Base-by-base conservation (phyloP, 2,797 vertebrate species). In the Synanceia verrucosa region DNA sequence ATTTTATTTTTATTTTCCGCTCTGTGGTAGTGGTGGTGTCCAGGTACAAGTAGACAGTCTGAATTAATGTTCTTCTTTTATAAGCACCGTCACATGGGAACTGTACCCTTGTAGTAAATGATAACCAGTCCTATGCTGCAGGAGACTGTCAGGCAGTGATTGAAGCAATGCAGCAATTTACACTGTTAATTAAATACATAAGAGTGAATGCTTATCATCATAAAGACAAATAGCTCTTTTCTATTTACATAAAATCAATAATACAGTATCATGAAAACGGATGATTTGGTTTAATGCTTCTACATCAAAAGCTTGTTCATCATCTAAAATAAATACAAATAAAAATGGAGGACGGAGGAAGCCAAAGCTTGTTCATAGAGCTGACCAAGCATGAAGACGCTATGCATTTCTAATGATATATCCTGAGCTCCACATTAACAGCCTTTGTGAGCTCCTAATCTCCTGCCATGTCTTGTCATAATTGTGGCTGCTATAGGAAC, bases 311-410 rank as follows among this genome's bases (percentile, higher is more conserved):
- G 18, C 41, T 9, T 58, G 19, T 29, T 10, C 50, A 37, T 21
- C 11, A 33, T 43, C 3, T 10, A 13, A 19, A 50, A n/a, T n/a
- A n/a, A n/a, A n/a, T n/a, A n/a, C n/a, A n/a, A n/a, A n/a, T n/a
- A n/a, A n/a, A n/a, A n/a, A n/a, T n/a, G 84, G 92, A 91, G 70
- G 73, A 80, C 52, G 91, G 90, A 77, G 72, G 57, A 74, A 56
- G 84, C 82, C 86, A 85, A 68, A 9, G 64, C 52, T 70, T 57
- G 72, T 77, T 72, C 70, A 43, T 65, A 79, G 88, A 86, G 90
- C 78, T 89, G 88, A 76, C 86, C 78, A 78, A 78, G 75, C 70
- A 47, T 84, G 76, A 90, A 91, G 67, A 60, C 69, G 79, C 39
- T 31, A 37, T 64, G 24, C 81, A 78, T 92, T 73, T 34, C 64